A percentile compares a stretch with the other conserved stretches of the same genome.
These are phyloP conservation scores for Furcula furcula DNA, from an alignment of 2,888 invertebrate genomes.

Conservation along the genomic window DNA sequence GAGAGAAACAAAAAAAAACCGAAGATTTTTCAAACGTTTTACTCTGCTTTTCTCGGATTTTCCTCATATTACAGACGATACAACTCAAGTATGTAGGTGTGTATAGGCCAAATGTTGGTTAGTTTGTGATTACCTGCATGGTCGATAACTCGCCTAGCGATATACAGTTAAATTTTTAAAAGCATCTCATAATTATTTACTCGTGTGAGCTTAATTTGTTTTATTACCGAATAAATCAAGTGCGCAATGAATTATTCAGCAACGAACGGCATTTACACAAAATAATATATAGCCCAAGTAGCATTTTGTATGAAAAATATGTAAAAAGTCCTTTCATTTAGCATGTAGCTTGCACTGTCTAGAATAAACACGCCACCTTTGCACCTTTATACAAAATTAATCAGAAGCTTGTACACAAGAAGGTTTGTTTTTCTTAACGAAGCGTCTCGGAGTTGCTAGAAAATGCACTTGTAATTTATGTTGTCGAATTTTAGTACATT, in stretches of 20 bases:
- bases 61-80: too few relatives aligned
- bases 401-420: slow-evolving; percentile 23
- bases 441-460: slow-evolving; percentile 47
- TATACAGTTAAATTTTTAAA: too few relatives aligned
- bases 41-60: too few relatives aligned
- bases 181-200: too few relatives aligned
- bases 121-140: too few relatives aligned
- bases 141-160: too few relatives aligned
- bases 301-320: neutral
- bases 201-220: too few relatives aligned
- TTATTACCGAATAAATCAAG: neutral
- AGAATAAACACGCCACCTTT: slow-evolving; percentile 17
- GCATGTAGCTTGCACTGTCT: slow-evolving; percentile 4
- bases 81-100: too few relatives aligned
- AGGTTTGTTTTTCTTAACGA: slow-evolving; percentile 67
- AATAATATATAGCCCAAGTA: neutral
- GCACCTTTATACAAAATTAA: slow-evolving; percentile 27
- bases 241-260: neutral
- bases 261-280: neutral
- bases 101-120: too few relatives aligned
- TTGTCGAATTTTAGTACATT: slow-evolving; percentile 46
- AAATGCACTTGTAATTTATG: slow-evolving; percentile 71
- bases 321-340: slow-evolving; percentile 3
- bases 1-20: too few relatives aligned
- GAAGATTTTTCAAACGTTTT: too few relatives aligned